phyloP scores from a whole-genome alignment of 2,797 vertebrate genomes.

The Hafferia zeledoni region DNA sequence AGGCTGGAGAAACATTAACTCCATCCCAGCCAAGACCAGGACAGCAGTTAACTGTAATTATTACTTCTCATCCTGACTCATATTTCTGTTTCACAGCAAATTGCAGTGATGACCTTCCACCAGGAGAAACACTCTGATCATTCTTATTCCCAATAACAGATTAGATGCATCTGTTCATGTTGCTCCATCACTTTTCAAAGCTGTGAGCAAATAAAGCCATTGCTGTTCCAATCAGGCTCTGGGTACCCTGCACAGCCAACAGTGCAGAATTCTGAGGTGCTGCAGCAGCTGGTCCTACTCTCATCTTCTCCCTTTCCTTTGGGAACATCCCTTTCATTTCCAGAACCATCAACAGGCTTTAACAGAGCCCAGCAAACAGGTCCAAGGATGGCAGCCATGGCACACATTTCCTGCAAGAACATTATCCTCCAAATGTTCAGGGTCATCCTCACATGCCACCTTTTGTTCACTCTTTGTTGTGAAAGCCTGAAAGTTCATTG shows the following conservation, averaged over 20 bases:
- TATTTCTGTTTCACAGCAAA: neutral
- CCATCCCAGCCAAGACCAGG: neutral
- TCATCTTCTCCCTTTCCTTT: neutral
- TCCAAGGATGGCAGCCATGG: neutral
- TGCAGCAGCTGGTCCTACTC: neutral
- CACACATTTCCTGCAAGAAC: neutral
- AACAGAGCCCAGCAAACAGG: neutral
- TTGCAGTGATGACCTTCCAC: neutral
- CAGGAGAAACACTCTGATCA: neutral
- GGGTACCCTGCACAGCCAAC: neutral
- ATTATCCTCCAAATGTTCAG: neutral
- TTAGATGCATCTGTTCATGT: slow-evolving; percentile 29
- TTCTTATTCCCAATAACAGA: slow-evolving; percentile 3
- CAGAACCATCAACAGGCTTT: neutral
- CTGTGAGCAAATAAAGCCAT: slow-evolving; percentile 23
- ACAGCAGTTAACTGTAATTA: neutral
- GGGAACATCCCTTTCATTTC: neutral
- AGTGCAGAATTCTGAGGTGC: neutral
- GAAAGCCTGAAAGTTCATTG: neutral
- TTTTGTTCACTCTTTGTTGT: neutral
- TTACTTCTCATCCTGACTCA: neutral
- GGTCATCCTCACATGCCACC: neutral
- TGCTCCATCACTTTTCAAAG: slow-evolving; percentile 7
- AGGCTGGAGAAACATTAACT: neutral
- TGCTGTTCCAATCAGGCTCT: neutral